phyloP scores from a whole-genome alignment of 2,113 vertebrate genomes.

The Circaetus cinerascens region DNA sequence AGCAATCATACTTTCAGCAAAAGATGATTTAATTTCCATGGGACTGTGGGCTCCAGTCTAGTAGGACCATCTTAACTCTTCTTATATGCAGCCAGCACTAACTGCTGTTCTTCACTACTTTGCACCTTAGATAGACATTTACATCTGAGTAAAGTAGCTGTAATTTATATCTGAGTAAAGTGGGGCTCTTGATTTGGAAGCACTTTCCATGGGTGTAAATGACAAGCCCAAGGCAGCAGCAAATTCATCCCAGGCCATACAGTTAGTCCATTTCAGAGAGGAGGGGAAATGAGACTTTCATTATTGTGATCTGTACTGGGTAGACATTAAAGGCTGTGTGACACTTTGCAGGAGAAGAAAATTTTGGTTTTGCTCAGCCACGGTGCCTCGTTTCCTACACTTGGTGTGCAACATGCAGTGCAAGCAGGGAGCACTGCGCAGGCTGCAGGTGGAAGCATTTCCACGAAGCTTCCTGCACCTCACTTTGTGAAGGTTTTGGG shows the following conservation, averaged over 20 bases:
- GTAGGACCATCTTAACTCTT: background rate
- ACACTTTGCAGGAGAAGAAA: background rate
- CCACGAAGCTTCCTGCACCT: background rate
- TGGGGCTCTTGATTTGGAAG: constrained; percentile 4
- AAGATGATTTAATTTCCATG: constrained; percentile 1
- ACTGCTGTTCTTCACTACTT: background rate
- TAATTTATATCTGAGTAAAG: constrained; percentile 10
- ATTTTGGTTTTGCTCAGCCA: background rate
- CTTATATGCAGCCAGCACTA: background rate
- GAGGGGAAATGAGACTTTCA: background rate
- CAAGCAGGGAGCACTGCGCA: background rate
- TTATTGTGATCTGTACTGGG: background rate
- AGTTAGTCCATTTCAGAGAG: background rate
- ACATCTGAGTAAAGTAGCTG: background rate
- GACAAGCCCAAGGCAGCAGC: constrained; percentile 11
- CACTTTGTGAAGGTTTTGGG: background rate
- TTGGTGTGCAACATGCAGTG: fast-evolving
- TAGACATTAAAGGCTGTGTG: background rate
- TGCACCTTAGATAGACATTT: background rate
- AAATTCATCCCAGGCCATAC: background rate
- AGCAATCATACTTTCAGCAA: background rate
- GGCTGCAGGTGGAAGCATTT: background rate
- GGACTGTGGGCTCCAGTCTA: background rate
- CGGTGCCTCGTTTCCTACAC: background rate
- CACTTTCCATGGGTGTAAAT: constrained; percentile 2